Base-by-base conservation (phyloP, 2,888 invertebrate genomes). In the Pharmacophagus antenor region DNA sequence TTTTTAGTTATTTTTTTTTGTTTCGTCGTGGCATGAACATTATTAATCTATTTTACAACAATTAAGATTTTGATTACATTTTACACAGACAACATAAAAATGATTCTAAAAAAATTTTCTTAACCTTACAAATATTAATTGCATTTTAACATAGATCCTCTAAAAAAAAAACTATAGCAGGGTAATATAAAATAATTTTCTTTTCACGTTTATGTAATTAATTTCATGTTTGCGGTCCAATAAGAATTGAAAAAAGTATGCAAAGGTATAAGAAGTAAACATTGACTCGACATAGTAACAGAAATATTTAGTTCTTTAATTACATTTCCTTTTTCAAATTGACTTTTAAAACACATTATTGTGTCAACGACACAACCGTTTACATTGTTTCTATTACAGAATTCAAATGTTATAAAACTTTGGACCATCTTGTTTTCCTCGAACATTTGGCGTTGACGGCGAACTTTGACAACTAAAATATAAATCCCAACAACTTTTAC, bases 331-430 rank as follows among this genome's bases (percentile, higher is more conserved):
- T n/a, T n/a, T 7, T 27, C 27, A 27, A 27, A 44, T 47, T 47
- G 21, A 10, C n/a, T 5, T 44, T 20, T 6, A 4, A 10, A 27
- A 27, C 7, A 10, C 10, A 27, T 10, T 10, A 8, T 37, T 37
- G n/a, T 8, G 37, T 6, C n/a, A 37, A 15, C 3, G n/a, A 37
- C 37, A 27, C 27, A 27, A 31, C 15, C 2, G 31, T 15, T 15
- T 15, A 31, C 31, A 37, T 37, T n/a, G 37, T 47, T 18, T 18
- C 20, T 10, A 27, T 37, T 37, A 52, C 23, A 37, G 22, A 22
- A 52, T 58, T 47, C 47, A 50, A 52, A 52, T 58, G 51, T 58
- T 58, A 47, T 37, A 23, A 52, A 52, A 58, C 52, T 52, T 51
- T 7, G 18, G n/a, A 15, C 46, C 37, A 51, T 52, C 12, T 48